Base-by-base conservation (phyloP, 2,113 vertebrate genomes). In the Stigmatopora nigra region DNA sequence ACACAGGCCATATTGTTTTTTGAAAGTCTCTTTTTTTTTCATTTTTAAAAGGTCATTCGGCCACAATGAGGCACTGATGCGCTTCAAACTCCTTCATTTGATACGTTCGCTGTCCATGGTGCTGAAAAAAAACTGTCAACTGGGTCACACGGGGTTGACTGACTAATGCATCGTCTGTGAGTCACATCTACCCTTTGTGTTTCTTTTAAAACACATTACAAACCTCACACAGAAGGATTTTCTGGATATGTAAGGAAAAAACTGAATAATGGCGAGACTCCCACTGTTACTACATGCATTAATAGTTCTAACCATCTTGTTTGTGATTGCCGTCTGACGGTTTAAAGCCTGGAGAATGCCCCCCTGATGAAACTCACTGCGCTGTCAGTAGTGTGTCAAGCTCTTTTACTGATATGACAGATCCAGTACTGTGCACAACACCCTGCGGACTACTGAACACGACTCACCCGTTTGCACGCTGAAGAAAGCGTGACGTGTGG, bases 401-500 rank as follows among this genome's bases (percentile, higher is more conserved):
- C 60, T 59, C 31, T 31, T 38, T 59, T 14, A 35, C 16, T 14
- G 57, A 15, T 35, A 35, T 3, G 15, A 61, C 17, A 41, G 31
- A 17, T 19, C 17, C 65, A 7, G 3, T 31, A 41, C 19, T 48
- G 63, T 53, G 64, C 65, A 59, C 63, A 5, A 49, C 19, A 16
- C 61, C 65, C 67, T 68, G 58, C 6, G 51, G 69, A 64, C 72
- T 31, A 63, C 63, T 66, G 80, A 76, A 79, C 82, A 71, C 69
- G 56, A 71, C 49, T 59, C 71, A 46, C 48, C 48, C 19, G 51
- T 63, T 63, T 38, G 60, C 69, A 72, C 70, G 46, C 64, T 49
- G 61, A 64, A 65, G 70, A 68, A 73, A 71, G 73, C 56, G 78
- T 82, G 82, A 87, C 81, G 86, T 78, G 79, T 67, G 72, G 31